These are phyloP conservation scores for Radopholus similis DNA, from an alignment of 1,140 invertebrate species.

Conservation along the genomic window DNA sequence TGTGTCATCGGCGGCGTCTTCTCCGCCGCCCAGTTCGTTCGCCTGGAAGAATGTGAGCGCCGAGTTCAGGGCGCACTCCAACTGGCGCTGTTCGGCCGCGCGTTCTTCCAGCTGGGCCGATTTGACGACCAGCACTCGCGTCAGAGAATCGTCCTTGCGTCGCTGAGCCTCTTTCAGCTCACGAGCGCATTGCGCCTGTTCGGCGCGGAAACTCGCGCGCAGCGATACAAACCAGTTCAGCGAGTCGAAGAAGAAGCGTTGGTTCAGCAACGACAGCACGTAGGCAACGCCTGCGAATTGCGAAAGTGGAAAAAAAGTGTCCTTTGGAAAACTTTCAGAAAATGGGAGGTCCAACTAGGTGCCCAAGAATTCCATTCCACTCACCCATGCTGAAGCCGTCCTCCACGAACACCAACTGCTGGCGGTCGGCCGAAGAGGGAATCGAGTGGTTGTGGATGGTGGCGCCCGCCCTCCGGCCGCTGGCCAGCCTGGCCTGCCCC, in stretches of 20 bases:
- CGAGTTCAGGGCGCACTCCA: constrained; percentile 86
- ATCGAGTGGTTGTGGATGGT: too few relatives aligned
- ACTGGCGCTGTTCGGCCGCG: constrained; percentile 79
- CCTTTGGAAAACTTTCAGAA: neutral
- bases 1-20: constrained; percentile 38
- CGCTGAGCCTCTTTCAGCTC: constrained; percentile 44
- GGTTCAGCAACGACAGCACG: constrained; percentile 68
- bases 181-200: constrained; percentile 58
- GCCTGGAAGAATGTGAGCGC: constrained; percentile 81
- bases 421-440: too few relatives aligned
- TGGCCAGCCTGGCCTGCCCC: constrained; percentile 86
- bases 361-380: constrained; percentile 27
- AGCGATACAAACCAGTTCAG: constrained; percentile 93
- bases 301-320: neutral
- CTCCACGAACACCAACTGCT: constrained; percentile 84
- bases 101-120: constrained; percentile 75
- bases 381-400: constrained; percentile 95
- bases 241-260: constrained; percentile 78
- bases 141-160: constrained; percentile 74
- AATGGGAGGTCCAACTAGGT: too few relatives aligned
- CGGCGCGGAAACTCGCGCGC: constrained; percentile 63
- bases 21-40: constrained; percentile 16
- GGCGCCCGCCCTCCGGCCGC: constrained; percentile 68
- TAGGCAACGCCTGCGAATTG: constrained; percentile 69
- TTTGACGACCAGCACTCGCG: constrained; percentile 86